phyloP scores from a whole-genome alignment of 1,140 invertebrate genomes.

The Penaeus japonicus region DNA sequence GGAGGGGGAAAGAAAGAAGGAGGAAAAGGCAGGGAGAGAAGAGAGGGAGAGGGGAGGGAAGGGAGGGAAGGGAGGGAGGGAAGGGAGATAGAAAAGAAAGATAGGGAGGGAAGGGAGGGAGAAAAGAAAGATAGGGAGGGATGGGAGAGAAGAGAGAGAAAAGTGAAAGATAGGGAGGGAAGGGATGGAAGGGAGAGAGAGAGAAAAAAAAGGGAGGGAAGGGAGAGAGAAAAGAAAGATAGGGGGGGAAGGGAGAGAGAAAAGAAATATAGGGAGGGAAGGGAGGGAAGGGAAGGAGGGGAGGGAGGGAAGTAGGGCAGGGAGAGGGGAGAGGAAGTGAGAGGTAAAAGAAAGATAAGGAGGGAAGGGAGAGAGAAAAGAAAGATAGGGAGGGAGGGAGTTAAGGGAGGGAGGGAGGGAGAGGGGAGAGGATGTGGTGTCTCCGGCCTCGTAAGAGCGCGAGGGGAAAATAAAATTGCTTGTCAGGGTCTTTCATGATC shows the following conservation, averaged over 20 bases:
- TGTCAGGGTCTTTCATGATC: too few species aligned
- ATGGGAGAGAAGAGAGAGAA: background rate
- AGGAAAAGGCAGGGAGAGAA: background rate
- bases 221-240: background rate
- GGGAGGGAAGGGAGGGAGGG: background rate
- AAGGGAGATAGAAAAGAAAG: too few species aligned
- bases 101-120: background rate
- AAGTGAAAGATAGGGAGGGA: background rate
- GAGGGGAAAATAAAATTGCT: too few species aligned
- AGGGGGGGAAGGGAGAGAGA: too few species aligned
- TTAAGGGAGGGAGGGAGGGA: background rate
- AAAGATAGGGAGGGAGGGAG: background rate
- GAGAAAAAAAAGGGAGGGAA: too few species aligned
- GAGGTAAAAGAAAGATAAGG: too few species aligned
- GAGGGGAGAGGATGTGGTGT: background rate
- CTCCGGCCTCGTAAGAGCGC: too few species aligned
- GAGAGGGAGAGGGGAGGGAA: background rate
- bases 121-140: background rate
- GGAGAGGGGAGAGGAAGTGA: background rate
- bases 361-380: too few species aligned
- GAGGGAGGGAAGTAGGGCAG: too few species aligned
- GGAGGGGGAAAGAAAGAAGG: background rate
- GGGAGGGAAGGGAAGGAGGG: too few species aligned
- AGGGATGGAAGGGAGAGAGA: background rate
- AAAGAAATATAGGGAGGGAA: too few species aligned